A percentile compares a stretch with the other conserved stretches of the same genome.
phyloP scores from a whole-genome alignment of 1,140 invertebrate species.

The Mizuhopecten yessoensis region DNA sequence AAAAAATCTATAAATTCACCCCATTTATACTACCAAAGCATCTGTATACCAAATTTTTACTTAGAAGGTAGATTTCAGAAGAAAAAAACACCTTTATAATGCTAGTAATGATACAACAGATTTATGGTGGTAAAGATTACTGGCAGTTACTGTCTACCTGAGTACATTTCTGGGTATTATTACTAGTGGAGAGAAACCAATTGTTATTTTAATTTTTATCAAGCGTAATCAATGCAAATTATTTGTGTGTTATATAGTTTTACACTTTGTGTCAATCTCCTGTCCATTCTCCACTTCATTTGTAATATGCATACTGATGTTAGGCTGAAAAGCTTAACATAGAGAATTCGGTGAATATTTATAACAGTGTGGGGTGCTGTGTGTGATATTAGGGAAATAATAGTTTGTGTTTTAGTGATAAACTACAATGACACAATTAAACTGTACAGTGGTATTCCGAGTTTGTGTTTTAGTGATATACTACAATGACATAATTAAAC shows the following conservation, averaged over 20 bases:
- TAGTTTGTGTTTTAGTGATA: not conserved
- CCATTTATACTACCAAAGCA: too few species aligned
- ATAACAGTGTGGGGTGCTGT: not conserved
- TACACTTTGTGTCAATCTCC: not conserved
- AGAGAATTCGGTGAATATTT: not conserved
- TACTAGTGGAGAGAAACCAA: not conserved
- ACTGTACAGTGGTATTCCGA: not conserved
- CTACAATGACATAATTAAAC: too few species aligned
- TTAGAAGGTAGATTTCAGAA: not conserved
- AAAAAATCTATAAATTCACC: too few species aligned
- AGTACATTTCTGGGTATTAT: not conserved
- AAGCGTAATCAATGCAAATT: slow-evolving; percentile 25
- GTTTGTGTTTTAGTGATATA: not conserved
- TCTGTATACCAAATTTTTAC: not conserved
- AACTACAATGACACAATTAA: not conserved
- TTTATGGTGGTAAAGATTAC: not conserved
- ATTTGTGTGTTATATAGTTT: not conserved
- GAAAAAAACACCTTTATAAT: not conserved
- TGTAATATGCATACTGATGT: not conserved
- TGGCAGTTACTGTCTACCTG: not conserved
- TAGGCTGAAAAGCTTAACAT: not conserved
- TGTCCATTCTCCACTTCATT: not conserved
- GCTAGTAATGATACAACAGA: not conserved
- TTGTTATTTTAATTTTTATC: not conserved
- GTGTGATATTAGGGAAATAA: not conserved